Evolutionary conservation across 2,888 invertebrate species (phyloP).

Genomic region (Athalia rosae): DNA sequence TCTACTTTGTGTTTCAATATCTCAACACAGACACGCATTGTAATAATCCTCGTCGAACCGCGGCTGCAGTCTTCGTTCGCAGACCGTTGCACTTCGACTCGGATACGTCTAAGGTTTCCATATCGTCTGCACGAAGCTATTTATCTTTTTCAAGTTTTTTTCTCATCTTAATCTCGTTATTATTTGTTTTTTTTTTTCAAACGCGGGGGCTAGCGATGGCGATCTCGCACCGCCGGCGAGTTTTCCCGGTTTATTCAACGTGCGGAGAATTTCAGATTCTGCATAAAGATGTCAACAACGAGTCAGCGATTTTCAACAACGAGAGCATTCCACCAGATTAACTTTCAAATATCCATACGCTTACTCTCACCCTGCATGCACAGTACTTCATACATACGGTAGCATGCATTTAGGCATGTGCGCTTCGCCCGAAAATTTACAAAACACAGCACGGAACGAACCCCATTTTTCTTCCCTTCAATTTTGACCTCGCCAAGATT

Average conservation of each 20-base stretch:
- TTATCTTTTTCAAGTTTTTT: no score
- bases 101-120: no score
- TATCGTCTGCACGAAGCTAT: no score
- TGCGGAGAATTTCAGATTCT: constrained; percentile 34
- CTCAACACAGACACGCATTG: no score
- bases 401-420: constrained; percentile 4
- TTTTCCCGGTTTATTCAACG: constrained; percentile 27
- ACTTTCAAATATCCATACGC: constrained; percentile 41
- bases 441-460: background rate
- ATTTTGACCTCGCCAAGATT: no score
- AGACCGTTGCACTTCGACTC: no score
- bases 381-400: constrained; percentile 5
- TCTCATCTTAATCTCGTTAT: no score
- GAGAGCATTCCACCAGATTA: constrained; percentile 43
- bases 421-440: constrained; percentile 1
- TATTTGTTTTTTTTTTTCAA: background rate
- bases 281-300: constrained; percentile 45
- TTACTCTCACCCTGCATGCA: background rate
- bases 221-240: background rate
- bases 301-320: constrained; percentile 44
- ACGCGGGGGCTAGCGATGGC: constrained; percentile 2
- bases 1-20: no score
- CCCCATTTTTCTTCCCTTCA: no score
- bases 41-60: no score
- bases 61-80: no score